Conservation (phyloP, 2,797 vertebrate species). For the Acanthis flammea region DNA sequence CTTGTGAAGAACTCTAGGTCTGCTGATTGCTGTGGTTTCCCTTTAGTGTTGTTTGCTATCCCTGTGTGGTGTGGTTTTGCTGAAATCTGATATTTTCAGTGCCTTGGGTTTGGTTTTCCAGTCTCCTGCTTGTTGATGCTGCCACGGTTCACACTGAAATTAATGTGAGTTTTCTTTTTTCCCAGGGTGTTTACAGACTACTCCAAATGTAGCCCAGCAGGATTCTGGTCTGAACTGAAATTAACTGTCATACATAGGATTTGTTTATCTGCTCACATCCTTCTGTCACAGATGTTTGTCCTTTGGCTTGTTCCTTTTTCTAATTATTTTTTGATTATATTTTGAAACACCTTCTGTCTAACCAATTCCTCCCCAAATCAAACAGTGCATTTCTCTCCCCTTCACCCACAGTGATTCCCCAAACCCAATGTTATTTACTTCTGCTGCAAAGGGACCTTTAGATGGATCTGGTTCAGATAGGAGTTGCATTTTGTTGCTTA, state of each 20-base stretch:
- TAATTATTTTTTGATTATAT: slow-evolving; percentile 76
- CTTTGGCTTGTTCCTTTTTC: slow-evolving; percentile 73
- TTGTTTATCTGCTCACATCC: slow-evolving; percentile 62
- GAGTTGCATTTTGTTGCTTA: not conserved
- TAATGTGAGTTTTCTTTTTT: not conserved
- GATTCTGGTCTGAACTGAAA: slow-evolving; percentile 50
- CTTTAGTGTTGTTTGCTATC: not conserved
- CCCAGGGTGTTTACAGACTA: not conserved
- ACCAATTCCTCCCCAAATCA: slow-evolving; percentile 33
- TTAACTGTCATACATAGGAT: slow-evolving; percentile 24
- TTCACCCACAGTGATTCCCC: not conserved
- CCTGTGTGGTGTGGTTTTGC: not conserved
- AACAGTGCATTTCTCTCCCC: not conserved
- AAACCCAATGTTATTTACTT: not conserved
- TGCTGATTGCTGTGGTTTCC: not conserved
- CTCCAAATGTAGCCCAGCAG: slow-evolving; percentile 54
- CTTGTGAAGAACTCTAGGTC: not conserved
- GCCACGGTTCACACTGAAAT: not conserved
- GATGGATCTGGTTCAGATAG: not conserved
- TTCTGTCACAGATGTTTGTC: slow-evolving; percentile 73
- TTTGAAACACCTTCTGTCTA: slow-evolving; percentile 75
- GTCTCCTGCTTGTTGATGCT: not conserved
- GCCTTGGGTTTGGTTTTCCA: not conserved
- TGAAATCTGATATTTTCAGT: not conserved
- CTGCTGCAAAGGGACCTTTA: not conserved